A percentile compares a stretch with the other conserved stretches of the same genome.
Conservation (phyloP, 53 echinoderm and acorn worm species). For the Actinopyga echinites region DNA sequence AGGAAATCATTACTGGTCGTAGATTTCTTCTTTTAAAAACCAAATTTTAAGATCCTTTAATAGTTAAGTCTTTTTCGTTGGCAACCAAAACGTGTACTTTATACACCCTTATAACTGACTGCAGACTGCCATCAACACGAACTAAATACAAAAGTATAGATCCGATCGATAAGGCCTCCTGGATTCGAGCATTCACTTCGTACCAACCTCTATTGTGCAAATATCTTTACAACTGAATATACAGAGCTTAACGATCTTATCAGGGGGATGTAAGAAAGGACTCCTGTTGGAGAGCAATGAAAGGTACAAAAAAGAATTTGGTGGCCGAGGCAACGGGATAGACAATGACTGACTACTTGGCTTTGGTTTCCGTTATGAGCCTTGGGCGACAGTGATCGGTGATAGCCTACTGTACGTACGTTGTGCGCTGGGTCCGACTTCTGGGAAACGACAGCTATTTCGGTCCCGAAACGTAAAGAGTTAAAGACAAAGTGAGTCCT, state of each 20-base stretch:
- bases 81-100: background rate
- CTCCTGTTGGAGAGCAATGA: background rate
- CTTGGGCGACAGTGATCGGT: no score
- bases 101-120: background rate
- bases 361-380: no score
- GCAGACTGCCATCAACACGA: background rate
- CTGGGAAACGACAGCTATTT: no score
- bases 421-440: no score
- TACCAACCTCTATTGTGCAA: constrained; percentile 12
- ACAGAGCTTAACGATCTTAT: background rate
- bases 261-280: background rate
- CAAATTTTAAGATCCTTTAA: background rate
- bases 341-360: background rate
- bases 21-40: no score
- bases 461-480: no score
- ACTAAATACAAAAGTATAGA: background rate
- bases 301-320: background rate
- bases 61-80: background rate
- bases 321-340: constrained; percentile 24
- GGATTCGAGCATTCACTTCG: background rate
- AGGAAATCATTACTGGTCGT: no score
- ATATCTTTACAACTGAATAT: background rate
- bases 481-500: no score
- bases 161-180: constrained; percentile 11
- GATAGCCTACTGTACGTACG: no score